These are phyloP conservation scores for Bombylius discolor DNA, from an alignment of 2,888 invertebrate species.

Conservation along the genomic window DNA sequence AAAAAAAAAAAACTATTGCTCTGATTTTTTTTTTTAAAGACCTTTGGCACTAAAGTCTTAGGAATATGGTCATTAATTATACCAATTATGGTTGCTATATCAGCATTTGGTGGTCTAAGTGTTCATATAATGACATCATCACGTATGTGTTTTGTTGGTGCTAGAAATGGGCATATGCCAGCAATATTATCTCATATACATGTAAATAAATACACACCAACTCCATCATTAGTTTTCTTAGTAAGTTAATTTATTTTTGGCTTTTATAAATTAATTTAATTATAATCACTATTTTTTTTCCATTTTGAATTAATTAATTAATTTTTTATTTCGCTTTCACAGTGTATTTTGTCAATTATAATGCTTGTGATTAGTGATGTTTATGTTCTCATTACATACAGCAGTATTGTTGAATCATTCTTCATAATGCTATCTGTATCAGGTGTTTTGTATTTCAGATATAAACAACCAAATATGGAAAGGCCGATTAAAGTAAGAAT, in stretches of 20 bases:
- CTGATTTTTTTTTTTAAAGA: conserved; percentile 41
- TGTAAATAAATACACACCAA: conserved; percentile 58
- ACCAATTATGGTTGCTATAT: conserved; percentile 83
- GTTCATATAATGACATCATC: conserved; percentile 95
- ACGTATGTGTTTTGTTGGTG: conserved; percentile 83
- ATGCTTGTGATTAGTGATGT: conserved; percentile 79
- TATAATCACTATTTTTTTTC: background rate
- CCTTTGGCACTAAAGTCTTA: conserved; percentile 66
- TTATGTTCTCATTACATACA: conserved; percentile 77
- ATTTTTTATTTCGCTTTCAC: conserved; percentile 25
- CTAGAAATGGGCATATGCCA: conserved; percentile 79
- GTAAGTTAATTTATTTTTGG: conserved; percentile 38
- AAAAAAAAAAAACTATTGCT: background rate
- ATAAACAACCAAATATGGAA: conserved; percentile 60
- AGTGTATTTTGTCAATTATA: conserved; percentile 71
- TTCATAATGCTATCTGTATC: conserved; percentile 80
- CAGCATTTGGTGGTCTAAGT: conserved; percentile 83
- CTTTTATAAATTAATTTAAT: background rate
- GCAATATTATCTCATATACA: conserved; percentile 66
- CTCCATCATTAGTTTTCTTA: conserved; percentile 70
- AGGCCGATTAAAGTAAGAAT: conserved; percentile 68
- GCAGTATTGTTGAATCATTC: conserved; percentile 83
- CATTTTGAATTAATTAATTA: background rate
- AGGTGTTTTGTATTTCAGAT: conserved; percentile 71
- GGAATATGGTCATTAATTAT: conserved; percentile 65